Percentiles rank a stretch among this genome's conserved stretches.
Conservation (phyloP, 2,113 vertebrate genomes). For the Silurus meridionalis region DNA sequence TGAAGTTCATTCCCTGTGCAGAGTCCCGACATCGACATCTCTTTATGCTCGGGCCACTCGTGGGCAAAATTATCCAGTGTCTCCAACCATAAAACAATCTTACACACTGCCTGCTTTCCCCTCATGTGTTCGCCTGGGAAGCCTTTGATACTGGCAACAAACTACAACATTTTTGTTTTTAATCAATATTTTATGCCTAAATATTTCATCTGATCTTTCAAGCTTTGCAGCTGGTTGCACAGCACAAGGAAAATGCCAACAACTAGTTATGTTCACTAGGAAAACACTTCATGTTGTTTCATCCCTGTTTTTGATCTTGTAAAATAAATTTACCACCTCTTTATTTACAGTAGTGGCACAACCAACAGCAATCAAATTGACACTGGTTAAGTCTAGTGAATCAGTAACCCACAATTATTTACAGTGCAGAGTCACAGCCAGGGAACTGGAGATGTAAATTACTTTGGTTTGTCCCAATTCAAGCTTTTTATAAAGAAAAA, state of each 20-base stretch:
- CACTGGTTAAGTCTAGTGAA: too few relatives aligned
- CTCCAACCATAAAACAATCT: conserved; percentile 31
- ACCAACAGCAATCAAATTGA: not conserved
- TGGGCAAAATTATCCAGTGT: conserved; percentile 44
- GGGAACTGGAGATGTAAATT: not conserved
- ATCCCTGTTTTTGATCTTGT: not conserved
- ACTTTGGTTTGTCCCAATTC: not conserved
- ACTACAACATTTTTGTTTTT: conserved; percentile 73
- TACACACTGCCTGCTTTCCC: conserved; percentile 12
- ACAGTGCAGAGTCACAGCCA: not conserved
- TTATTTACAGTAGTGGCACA: not conserved
- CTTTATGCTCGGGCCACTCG: conserved; percentile 34
- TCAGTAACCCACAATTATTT: not conserved
- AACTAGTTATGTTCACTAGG: not conserved
- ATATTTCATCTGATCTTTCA: conserved; percentile 23
- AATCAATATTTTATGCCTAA: conserved; percentile 73
- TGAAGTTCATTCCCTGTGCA: conserved; percentile 6
- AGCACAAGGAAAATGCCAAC: not conserved
- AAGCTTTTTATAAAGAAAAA: not conserved
- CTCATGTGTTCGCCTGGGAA: conserved; percentile 48
- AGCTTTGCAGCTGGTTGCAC: conserved; percentile 3
- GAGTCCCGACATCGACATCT: conserved; percentile 29
- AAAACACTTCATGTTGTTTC: conserved; percentile 13
- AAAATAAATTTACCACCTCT: not conserved
- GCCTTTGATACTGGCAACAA: conserved; percentile 68